phyloP scores from a whole-genome alignment of 2,888 invertebrate genomes.

The Drosophila peninsularis region DNA sequence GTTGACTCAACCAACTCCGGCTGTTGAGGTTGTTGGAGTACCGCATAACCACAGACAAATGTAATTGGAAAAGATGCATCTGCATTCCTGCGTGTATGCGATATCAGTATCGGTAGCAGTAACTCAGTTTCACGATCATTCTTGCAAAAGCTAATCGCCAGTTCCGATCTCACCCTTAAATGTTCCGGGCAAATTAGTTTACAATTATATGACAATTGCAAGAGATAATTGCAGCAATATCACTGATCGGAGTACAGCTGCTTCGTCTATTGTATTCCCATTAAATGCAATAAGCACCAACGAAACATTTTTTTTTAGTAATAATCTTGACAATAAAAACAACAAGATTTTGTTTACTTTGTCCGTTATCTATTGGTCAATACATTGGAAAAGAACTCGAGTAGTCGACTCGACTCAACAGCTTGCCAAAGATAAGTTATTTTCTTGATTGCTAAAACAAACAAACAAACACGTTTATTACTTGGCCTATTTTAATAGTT shows the following conservation, averaged over 20 bases:
- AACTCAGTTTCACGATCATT: slow-evolving; percentile 24
- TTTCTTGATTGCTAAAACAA: not conserved
- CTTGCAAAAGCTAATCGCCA: slow-evolving; percentile 43
- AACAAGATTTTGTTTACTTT: not conserved
- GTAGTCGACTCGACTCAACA: not conserved
- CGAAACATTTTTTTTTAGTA: not conserved
- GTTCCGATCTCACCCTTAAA: slow-evolving; percentile 44
- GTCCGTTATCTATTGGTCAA: slow-evolving; percentile 8
- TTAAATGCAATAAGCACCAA: not conserved
- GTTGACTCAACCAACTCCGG: slow-evolving; percentile 22
- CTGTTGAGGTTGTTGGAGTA: not conserved
- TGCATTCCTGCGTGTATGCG: slow-evolving; percentile 17
- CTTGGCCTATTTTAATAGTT: not conserved
- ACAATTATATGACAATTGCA: slow-evolving; percentile 66
- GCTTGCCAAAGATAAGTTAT: not conserved
- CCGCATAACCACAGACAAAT: slow-evolving; percentile 18
- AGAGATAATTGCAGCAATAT: slow-evolving; percentile 27
- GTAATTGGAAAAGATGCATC: slow-evolving; percentile 33
- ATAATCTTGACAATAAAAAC: not conserved
- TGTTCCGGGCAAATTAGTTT: slow-evolving; percentile 55
- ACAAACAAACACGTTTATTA: not conserved
- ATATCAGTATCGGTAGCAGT: slow-evolving; percentile 9
- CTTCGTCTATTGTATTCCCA: not conserved
- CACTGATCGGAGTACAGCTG: slow-evolving; percentile 8
- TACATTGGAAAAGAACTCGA: not conserved